Base-by-base conservation (phyloP, 2,113 vertebrate species). In the Pholis gunnellus region DNA sequence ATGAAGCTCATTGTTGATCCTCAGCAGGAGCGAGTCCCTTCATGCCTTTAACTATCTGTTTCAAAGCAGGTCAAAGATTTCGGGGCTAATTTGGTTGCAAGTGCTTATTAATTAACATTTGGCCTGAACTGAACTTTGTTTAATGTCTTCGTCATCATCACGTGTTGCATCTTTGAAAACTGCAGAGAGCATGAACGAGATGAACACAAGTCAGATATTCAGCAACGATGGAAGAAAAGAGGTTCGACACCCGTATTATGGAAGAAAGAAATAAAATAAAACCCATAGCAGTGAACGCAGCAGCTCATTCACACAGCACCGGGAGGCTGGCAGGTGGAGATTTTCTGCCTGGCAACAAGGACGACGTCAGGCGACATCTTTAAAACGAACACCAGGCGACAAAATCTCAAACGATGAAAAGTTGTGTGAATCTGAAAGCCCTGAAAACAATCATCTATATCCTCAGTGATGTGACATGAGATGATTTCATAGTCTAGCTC, bases 401-500 rank as follows among this genome's bases (percentile, higher is more conserved):
- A 2, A 3, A 11, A 42, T 10, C 40, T 42, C 9, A 42, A 11
- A 42, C 9, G 40, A 42, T 40, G 38, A 40, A 40, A 40, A 40
- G 38, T 9, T 9, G 9, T 22, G 10, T 81, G 61, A 48, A 48
- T 40, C 34, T 63, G 60, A 83, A 71, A 65, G 59, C 59, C 67
- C 6, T 22, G 11, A 10, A 38, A 78, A 68, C 22, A 67, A 44
- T 9, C 46, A 27, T 54, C 54, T 14, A 36, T 22, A 52, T 36
- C 17, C 15, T 68, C 46, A 34, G 18, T 34, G 95, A 94, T 94
- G 60, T 59, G 52, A 67, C 46, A 38, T 9, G 18, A 50, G 13
- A 54, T 27, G 6, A 65, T 94, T 94, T 73, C 20, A 48, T 34
- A 4, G 46, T 31, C 17, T 92, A 92, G 93, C 94, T 81, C 95